phyloP scores from a whole-genome alignment of 2,113 vertebrate genomes.

The Mirza zaza region DNA sequence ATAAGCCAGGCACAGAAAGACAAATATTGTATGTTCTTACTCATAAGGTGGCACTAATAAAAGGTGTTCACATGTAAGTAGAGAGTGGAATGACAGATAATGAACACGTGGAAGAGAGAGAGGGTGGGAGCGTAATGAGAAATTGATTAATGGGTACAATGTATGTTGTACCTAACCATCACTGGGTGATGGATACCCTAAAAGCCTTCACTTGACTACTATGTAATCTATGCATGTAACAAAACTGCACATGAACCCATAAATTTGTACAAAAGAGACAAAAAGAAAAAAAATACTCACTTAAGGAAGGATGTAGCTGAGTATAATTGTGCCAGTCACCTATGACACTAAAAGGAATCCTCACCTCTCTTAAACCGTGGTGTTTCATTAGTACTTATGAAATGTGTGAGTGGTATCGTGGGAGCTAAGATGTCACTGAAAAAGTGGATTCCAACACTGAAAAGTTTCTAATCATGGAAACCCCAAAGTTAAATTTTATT shows the following conservation, averaged over 20 bases:
- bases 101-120: no score
- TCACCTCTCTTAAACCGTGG: background rate
- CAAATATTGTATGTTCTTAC: no score
- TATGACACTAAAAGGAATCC: background rate
- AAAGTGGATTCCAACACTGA: background rate
- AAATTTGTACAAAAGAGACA: background rate
- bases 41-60: no score
- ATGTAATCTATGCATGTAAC: no score
- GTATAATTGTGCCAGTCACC: background rate
- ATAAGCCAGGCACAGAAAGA: no score
- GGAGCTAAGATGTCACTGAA: background rate
- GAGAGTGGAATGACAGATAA: no score
- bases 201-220: no score
- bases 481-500: background rate
- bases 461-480: background rate
- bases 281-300: background rate
- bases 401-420: background rate
- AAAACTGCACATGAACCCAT: background rate
- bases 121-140: no score
- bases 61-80: no score
- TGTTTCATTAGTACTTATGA: background rate
- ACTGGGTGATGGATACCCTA: no score
- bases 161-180: no score
- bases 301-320: background rate
- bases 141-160: no score